phyloP scores from a whole-genome alignment of 2,797 vertebrate genomes.

The Pyrrhura leucotis region DNA sequence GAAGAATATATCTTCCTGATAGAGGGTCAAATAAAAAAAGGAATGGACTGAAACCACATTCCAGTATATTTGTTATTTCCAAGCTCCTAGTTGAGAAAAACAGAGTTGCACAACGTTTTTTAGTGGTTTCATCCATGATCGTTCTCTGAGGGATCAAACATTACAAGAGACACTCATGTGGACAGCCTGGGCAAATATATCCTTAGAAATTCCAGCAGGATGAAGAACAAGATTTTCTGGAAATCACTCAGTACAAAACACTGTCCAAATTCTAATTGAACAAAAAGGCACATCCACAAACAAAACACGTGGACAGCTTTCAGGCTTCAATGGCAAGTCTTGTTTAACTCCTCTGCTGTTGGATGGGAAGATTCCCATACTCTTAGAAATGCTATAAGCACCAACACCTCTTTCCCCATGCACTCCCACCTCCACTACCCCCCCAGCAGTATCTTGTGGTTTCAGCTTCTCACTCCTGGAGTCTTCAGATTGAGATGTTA shows the following conservation, averaged over 20 bases:
- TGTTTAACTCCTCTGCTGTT: neutral
- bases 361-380: fast-evolving
- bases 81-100: slow-evolving; percentile 45
- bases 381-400: neutral
- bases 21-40: slow-evolving; percentile 19
- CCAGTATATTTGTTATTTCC: slow-evolving; percentile 55
- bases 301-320: neutral
- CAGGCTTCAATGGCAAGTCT: neutral
- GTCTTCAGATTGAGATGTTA: neutral
- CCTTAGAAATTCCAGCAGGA: slow-evolving; percentile 41
- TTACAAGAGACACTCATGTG: slow-evolving; percentile 36
- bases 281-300: neutral
- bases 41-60: slow-evolving; percentile 33
- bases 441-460: neutral
- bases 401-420: neutral
- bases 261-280: slow-evolving; percentile 13
- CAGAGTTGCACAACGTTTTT: slow-evolving; percentile 61
- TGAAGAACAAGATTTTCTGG: slow-evolving; percentile 66
- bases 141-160: slow-evolving; percentile 62
- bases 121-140: slow-evolving; percentile 24
- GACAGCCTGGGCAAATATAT: slow-evolving; percentile 40
- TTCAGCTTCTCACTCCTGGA: neutral
- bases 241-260: neutral
- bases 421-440: fast-evolving
- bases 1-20: slow-evolving; percentile 7